phyloP scores from a whole-genome alignment of 2,113 vertebrate species.

The Mormoops blainvillei region DNA sequence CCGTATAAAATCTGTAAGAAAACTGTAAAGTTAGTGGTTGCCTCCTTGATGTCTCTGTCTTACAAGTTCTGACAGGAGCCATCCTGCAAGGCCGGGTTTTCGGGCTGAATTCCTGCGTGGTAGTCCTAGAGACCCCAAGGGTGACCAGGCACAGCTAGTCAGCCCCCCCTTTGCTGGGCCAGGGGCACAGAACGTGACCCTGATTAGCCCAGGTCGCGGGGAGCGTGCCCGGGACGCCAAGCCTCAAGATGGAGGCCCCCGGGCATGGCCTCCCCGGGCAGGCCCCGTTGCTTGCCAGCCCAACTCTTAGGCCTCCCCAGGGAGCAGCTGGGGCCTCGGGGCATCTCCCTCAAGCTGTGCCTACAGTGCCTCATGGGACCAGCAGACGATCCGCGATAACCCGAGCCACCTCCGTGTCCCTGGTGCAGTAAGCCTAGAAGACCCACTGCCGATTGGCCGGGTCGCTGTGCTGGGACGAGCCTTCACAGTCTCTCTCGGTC shows the following conservation, averaged over 20 bases:
- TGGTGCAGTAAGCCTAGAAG: background rate
- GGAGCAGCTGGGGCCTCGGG: background rate
- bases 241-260: background rate
- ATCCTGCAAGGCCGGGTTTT: background rate
- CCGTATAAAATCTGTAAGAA: background rate
- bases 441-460: accelerated
- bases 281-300: accelerated
- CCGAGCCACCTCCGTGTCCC: background rate
- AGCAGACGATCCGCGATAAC: background rate
- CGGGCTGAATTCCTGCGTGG: accelerated
- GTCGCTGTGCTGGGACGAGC: background rate
- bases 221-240: background rate
- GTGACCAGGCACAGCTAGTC: background rate
- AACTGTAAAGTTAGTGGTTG: no score
- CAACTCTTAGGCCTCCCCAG: background rate
- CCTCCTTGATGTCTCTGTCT: background rate
- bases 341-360: background rate
- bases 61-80: background rate
- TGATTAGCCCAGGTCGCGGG: accelerated
- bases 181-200: background rate
- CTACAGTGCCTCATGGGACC: background rate
- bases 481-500: accelerated
- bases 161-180: background rate
- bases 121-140: background rate
- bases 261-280: background rate